Evolutionary conservation across 2,113 vertebrate genomes (phyloP).

Genomic region (Limnothrissa miodon): DNA sequence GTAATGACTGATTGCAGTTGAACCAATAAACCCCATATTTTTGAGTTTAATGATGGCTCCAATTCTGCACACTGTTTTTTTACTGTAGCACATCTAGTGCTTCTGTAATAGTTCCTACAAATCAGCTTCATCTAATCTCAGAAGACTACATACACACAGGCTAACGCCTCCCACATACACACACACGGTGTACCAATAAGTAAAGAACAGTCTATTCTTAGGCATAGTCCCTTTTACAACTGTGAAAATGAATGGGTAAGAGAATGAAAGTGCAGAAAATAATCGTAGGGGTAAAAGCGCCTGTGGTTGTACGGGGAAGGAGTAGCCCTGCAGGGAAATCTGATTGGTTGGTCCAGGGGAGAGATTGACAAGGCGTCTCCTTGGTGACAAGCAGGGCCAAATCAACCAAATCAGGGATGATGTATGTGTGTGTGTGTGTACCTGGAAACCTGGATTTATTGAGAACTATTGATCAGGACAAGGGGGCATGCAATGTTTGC

Average conservation of each 20-base stretch:
- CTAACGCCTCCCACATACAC: background rate
- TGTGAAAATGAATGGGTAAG: slow-evolving; percentile 16
- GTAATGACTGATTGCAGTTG: slow-evolving; percentile 99
- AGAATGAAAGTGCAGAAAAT: background rate
- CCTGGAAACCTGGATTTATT: slow-evolving; percentile 10
- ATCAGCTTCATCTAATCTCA: background rate
- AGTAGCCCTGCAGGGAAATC: background rate
- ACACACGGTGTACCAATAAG: slow-evolving; percentile 10
- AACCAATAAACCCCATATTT: slow-evolving; percentile 99
- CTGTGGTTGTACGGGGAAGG: background rate
- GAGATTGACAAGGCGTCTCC: slow-evolving; percentile 17
- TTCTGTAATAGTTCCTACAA: background rate
- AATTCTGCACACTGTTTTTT: background rate
- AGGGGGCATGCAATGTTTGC: background rate
- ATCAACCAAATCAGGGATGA: background rate
- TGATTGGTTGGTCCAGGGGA: background rate
- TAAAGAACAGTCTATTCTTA: background rate
- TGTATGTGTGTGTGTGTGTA: background rate
- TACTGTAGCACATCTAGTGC: background rate
- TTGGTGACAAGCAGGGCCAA: background rate
- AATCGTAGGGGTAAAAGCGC: background rate
- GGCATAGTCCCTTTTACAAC: background rate
- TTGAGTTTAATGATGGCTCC: slow-evolving; percentile 58
- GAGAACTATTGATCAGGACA: slow-evolving; percentile 9
- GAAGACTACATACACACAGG: background rate